Conservation (phyloP, 2,797 vertebrate genomes). For the Chelon auratus region DNA sequence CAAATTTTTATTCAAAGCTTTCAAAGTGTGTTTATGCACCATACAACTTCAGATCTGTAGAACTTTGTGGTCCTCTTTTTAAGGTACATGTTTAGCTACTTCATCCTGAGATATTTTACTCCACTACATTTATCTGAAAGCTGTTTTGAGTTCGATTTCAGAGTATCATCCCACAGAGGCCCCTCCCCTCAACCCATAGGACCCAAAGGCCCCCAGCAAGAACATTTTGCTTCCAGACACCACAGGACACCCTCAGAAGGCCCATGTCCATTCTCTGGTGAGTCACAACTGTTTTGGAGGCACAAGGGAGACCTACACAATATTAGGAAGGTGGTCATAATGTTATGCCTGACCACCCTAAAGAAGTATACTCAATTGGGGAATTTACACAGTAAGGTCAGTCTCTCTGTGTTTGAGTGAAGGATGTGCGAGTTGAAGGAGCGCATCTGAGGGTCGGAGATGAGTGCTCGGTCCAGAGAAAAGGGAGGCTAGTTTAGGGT, state of each 20-base stretch:
- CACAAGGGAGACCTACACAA: no score
- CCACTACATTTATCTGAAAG: not conserved
- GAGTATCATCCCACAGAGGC: no score
- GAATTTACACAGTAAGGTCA: conserved; percentile 31
- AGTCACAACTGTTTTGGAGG: no score
- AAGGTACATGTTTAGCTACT: not conserved
- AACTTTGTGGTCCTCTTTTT: no score
- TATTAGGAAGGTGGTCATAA: no score
- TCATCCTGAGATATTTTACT: not conserved
- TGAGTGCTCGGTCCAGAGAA: conserved; percentile 36
- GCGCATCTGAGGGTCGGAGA: conserved; percentile 44
- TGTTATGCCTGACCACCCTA: not conserved
- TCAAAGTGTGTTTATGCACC: not conserved
- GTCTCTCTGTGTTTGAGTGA: conserved; percentile 18
- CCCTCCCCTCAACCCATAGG: no score
- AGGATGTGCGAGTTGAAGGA: conserved; percentile 51
- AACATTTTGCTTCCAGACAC: no score
- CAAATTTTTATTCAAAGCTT: not conserved
- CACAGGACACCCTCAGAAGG: no score
- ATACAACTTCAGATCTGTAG: not conserved
- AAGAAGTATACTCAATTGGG: conserved; percentile 22
- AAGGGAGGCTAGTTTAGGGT: conserved; percentile 47
- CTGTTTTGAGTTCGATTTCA: not conserved
- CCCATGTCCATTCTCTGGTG: no score
- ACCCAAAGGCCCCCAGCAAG: no score